These are phyloP conservation scores for Seriola dumerili DNA, from an alignment of 2,113 vertebrate genomes.

Conservation along the genomic window DNA sequence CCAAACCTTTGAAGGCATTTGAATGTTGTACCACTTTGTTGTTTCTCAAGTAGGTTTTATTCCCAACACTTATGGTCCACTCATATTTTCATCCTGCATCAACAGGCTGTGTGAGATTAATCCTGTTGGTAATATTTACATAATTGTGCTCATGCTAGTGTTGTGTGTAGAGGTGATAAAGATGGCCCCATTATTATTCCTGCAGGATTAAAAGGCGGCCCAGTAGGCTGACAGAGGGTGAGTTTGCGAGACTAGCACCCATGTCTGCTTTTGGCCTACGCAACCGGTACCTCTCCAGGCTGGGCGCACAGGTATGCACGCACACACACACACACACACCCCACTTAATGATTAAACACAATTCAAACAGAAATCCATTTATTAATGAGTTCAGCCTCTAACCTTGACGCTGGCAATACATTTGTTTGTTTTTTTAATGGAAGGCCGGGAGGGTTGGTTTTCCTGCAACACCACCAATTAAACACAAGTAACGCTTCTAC, in stretches of 20 bases:
- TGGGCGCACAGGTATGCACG: slow-evolving; percentile 86
- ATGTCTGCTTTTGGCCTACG: slow-evolving; percentile 86
- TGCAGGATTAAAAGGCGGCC: slow-evolving; percentile 59
- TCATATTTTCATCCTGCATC: background rate
- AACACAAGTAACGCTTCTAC: background rate
- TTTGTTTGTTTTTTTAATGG: background rate
- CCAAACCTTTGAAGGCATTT: background rate
- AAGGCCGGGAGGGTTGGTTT: slow-evolving; percentile 1
- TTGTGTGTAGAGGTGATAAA: slow-evolving; percentile 42
- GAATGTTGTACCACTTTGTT: background rate
- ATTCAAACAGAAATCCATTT: slow-evolving; percentile 30
- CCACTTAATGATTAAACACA: background rate
- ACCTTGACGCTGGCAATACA: background rate
- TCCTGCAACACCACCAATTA: slow-evolving; percentile 11
- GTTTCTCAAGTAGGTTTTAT: background rate
- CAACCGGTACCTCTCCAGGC: slow-evolving; percentile 89
- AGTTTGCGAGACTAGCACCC: slow-evolving; percentile 79
- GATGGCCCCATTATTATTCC: slow-evolving; percentile 46
- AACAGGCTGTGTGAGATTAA: slow-evolving; percentile 5
- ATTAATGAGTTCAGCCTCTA: slow-evolving; percentile 27
- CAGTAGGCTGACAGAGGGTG: slow-evolving; percentile 43
- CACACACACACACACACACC: slow-evolving; percentile 15
- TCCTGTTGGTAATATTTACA: slow-evolving; percentile 15
- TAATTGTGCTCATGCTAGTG: slow-evolving; percentile 14
- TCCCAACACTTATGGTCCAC: background rate